Evolutionary conservation across 2,888 invertebrate species (phyloP).

Genomic region (Galerucella pusilla): DNA sequence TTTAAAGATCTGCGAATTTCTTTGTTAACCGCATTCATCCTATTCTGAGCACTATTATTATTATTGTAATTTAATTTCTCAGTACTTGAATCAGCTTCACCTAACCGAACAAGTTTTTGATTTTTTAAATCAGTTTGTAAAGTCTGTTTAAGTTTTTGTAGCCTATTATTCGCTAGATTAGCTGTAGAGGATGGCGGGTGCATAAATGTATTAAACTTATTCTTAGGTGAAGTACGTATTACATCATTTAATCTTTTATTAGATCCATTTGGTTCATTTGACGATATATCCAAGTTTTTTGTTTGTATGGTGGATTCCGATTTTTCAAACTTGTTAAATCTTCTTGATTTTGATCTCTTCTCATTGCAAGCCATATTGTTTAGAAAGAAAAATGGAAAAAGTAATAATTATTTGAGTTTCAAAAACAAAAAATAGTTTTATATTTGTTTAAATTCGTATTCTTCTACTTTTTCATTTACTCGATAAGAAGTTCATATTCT

Average conservation of each 20-base stretch:
- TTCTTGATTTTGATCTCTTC: conserved; percentile 23
- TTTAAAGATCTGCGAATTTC: not conserved
- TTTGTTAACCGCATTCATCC: conserved; percentile 33
- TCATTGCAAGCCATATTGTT: not conserved
- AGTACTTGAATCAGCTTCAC: not conserved
- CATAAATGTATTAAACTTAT: not conserved
- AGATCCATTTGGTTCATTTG: not conserved
- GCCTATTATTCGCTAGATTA: conserved; percentile 41
- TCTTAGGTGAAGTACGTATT: not conserved
- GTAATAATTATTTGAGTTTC: too few species aligned
- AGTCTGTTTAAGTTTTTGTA: conserved; percentile 38
- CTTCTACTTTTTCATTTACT: not conserved
- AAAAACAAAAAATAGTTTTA: conserved; percentile 16
- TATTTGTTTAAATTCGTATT: conserved; percentile 10
- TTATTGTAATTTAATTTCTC: not conserved
- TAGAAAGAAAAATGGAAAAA: too few species aligned
- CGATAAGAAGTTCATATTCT: too few species aligned
- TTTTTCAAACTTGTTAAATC: conserved; percentile 27
- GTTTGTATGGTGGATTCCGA: not conserved
- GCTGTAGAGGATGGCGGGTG: conserved; percentile 21
- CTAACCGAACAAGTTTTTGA: not conserved
- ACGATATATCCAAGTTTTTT: not conserved
- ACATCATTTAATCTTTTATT: conserved; percentile 15
- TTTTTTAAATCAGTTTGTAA: conserved; percentile 27
- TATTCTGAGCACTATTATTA: conserved; percentile 22